Evolutionary conservation across 2,888 invertebrate species (phyloP), one percentile per base, ranked within the genome.

Genomic region (Brassicogethes aeneus): DNA sequence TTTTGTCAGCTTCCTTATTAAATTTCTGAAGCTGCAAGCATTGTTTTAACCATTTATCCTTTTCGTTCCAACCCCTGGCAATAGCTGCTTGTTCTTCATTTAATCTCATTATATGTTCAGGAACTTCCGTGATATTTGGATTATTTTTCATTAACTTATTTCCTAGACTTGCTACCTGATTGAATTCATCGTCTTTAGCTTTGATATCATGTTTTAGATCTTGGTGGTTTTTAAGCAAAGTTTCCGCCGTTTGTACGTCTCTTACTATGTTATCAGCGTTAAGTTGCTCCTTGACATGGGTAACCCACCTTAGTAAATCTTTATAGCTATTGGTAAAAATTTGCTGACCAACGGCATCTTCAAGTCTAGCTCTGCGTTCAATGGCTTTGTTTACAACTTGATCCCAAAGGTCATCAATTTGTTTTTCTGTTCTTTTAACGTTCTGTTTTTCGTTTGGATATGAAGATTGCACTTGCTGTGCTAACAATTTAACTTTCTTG

Each of bases 1-100:
- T 90, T 64, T 95, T 90, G 64, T 97, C 96, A 0, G 95, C 95
- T 66, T 97, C 97, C 30, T 92, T 81, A 68, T 93, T 93, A 70
- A 95, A 94, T 49, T 85, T 77, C 68, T 91, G 93, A 44, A 96
- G 70, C 53, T 94, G 89, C 17, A 91, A 77, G 48, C 90, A 83
- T 64, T 96, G 92, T 53, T 85, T 80, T 42, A 96, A 69, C 75
- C 86, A 84, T 35, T 82, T 80, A 41, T 92, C 85, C 61, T 94
- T 93, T 41, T 85, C 82, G 35, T 77, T 69, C 91, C 94, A 94
- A 58, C 87, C 82, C 57, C 83, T 74, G 15, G 77, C 73, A 0
- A 95, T 79, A 0, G 83, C 81, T 39, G 78, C 77, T 57, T 88
- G 82, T 57, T 93, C 85, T 0, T 80, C 81, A 44, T 77, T 75